phyloP scores from a whole-genome alignment of 2,888 invertebrate species.

The Laothoe populi region DNA sequence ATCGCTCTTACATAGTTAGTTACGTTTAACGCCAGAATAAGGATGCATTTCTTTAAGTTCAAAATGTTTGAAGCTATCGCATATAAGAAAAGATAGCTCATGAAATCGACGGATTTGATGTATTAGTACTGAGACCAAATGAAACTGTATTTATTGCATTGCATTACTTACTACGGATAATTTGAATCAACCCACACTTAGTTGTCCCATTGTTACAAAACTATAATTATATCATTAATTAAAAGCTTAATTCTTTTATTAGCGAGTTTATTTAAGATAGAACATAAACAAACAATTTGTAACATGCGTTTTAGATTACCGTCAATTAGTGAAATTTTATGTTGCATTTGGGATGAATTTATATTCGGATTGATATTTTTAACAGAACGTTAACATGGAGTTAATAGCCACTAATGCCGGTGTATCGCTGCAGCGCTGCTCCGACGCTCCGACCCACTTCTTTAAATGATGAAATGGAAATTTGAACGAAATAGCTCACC shows the following conservation, averaged over 20 bases:
- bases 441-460: conserved; percentile 65
- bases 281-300: conserved; percentile 38
- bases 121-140: no score
- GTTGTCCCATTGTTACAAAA: neutral
- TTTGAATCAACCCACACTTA: no score
- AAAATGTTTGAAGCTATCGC: no score
- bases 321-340: conserved; percentile 49
- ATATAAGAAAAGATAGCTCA: no score
- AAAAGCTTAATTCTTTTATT: conserved; percentile 23
- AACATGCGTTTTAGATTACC: conserved; percentile 37
- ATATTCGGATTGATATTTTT: conserved; percentile 59
- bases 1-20: no score
- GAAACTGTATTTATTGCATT: no score
- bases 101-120: no score
- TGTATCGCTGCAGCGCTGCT: conserved; percentile 55
- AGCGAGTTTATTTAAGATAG: conserved; percentile 30
- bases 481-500: conserved; percentile 51
- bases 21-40: no score
- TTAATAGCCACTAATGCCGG: conserved; percentile 72
- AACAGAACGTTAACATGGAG: conserved; percentile 65
- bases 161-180: no score
- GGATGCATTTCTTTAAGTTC: no score
- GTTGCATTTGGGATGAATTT: conserved; percentile 43
- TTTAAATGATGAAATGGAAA: conserved; percentile 59
- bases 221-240: conserved; percentile 11